These are phyloP conservation scores for Limnothrissa miodon DNA, from an alignment of 2,113 vertebrate genomes.

Conservation along the genomic window DNA sequence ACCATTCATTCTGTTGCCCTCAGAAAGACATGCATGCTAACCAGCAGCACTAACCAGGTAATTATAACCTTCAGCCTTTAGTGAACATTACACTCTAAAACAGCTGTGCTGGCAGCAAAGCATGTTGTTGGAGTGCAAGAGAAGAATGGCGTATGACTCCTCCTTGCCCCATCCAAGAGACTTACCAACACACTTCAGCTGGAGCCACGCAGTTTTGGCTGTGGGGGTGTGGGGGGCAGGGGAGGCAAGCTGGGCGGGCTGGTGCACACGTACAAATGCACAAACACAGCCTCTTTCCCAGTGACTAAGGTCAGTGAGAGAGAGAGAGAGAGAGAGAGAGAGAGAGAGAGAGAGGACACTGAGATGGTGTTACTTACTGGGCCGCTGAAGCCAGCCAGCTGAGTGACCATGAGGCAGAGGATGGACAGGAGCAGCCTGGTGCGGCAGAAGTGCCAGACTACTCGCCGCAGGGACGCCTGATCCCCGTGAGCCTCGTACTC, in stretches of 20 bases:
- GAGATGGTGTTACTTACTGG: slow-evolving; percentile 90
- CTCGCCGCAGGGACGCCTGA: slow-evolving; percentile 78
- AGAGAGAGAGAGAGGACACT: no score
- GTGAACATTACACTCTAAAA: neutral
- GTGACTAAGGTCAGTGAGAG: slow-evolving; percentile 24
- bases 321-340: slow-evolving; percentile 36
- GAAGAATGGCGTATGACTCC: neutral
- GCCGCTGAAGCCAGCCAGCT: slow-evolving; percentile 90
- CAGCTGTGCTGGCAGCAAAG: slow-evolving; percentile 4
- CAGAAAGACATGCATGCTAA: neutral
- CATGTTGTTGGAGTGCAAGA: slow-evolving; percentile 24
- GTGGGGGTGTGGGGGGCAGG: neutral
- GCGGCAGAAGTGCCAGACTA: slow-evolving; percentile 87
- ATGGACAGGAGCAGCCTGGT: slow-evolving; percentile 88
- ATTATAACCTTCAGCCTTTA: neutral
- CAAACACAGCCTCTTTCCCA: slow-evolving; percentile 25
- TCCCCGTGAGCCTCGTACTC: slow-evolving; percentile 76
- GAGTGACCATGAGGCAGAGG: slow-evolving; percentile 88
- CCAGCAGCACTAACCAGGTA: neutral
- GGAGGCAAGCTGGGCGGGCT: slow-evolving; percentile 31
- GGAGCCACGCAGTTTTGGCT: slow-evolving; percentile 37
- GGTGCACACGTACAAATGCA: slow-evolving; percentile 32
- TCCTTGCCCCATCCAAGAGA: slow-evolving; percentile 45
- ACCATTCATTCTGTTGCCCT: slow-evolving; percentile 26
- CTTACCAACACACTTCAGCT: slow-evolving; percentile 50